A percentile compares a stretch with the other conserved stretches of the same genome.
These are phyloP conservation scores for Tetranychus urticae DNA, from an alignment of 1,140 invertebrate genomes.

Conservation along the genomic window DNA sequence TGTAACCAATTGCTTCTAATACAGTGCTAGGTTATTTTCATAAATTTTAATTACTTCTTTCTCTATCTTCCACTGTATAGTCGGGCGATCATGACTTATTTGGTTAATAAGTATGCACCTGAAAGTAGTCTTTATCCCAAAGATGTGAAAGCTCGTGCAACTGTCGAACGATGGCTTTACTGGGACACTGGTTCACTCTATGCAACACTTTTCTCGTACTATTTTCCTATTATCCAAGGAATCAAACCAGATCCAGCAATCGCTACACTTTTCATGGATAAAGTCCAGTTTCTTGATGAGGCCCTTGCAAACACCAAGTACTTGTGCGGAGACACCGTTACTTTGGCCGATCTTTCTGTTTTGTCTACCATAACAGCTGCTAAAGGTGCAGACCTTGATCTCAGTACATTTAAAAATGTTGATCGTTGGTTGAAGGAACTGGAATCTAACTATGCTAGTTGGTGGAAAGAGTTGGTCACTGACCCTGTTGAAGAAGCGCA, in stretches of 20 bases:
- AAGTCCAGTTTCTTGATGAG: background rate
- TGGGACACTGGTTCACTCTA: slow-evolving; percentile 21
- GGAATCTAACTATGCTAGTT: too few species aligned
- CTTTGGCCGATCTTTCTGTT: slow-evolving; percentile 33
- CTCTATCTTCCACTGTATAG: background rate
- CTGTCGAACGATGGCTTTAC: slow-evolving; percentile 17
- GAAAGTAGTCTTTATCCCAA: slow-evolving; percentile 16
- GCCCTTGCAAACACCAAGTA: slow-evolving; percentile 17
- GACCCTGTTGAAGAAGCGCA: too few species aligned
- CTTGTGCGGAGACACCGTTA: slow-evolving; percentile 27
- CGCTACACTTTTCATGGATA: background rate
- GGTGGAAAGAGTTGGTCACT: too few species aligned
- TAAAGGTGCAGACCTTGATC: background rate
- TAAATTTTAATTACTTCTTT: too few species aligned
- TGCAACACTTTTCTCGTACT: slow-evolving; percentile 5
- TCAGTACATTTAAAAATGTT: too few species aligned
- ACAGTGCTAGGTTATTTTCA: too few species aligned
- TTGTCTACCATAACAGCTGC: slow-evolving; percentile 13
- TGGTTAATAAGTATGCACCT: slow-evolving; percentile 16
- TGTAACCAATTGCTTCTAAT: too few species aligned
- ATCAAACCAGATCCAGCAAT: background rate
- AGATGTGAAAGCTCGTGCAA: slow-evolving; percentile 16
- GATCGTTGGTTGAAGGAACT: too few species aligned
- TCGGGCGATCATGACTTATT: slow-evolving; percentile 18
- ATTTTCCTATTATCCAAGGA: background rate